Percentiles rank a stretch among this genome's conserved stretches.
phyloP scores from a whole-genome alignment of 64 coral and sea anemone species.

The Anthopleura sola region DNA sequence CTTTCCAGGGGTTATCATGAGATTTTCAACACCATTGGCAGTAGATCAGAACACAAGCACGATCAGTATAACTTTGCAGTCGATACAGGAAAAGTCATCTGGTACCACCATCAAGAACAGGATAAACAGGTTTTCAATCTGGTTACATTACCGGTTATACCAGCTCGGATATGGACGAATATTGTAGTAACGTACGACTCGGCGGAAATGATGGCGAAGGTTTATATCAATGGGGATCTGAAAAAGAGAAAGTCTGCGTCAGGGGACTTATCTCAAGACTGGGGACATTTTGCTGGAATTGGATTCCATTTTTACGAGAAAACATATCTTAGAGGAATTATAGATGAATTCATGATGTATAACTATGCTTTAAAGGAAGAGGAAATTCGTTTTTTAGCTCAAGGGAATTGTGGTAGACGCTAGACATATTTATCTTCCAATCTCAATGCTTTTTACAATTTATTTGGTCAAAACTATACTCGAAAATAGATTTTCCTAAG shows the following conservation, averaged over 20 bases:
- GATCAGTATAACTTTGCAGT: constrained; percentile 95
- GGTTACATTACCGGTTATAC: constrained; percentile 82
- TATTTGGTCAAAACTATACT: background rate
- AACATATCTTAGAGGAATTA: constrained; percentile 73
- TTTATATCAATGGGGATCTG: constrained; percentile 72
- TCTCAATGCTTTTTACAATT: background rate
- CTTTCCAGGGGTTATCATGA: constrained; percentile 70
- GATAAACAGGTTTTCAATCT: constrained; percentile 89
- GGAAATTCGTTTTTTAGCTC: constrained; percentile 78
- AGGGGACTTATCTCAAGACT: constrained; percentile 92
- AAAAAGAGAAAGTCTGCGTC: constrained; percentile 81
- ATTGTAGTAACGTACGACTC: constrained; percentile 80
- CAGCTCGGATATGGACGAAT: constrained; percentile 88
- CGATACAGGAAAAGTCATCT: constrained; percentile 88
- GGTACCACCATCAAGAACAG: constrained; percentile 94
- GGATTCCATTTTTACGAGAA: constrained; percentile 87
- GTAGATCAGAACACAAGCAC: constrained; percentile 91
- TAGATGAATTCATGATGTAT: constrained; percentile 97
- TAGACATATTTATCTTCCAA: background rate
- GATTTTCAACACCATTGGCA: constrained; percentile 95
- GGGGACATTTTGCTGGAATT: constrained; percentile 99
- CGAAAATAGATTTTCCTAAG: background rate
- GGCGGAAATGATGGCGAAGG: constrained; percentile 66
- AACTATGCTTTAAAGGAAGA: constrained; percentile 75
- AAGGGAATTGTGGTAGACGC: constrained; percentile 49